phyloP scores from a whole-genome alignment of 2,113 vertebrate genomes.

The Pterocles gutturalis region DNA sequence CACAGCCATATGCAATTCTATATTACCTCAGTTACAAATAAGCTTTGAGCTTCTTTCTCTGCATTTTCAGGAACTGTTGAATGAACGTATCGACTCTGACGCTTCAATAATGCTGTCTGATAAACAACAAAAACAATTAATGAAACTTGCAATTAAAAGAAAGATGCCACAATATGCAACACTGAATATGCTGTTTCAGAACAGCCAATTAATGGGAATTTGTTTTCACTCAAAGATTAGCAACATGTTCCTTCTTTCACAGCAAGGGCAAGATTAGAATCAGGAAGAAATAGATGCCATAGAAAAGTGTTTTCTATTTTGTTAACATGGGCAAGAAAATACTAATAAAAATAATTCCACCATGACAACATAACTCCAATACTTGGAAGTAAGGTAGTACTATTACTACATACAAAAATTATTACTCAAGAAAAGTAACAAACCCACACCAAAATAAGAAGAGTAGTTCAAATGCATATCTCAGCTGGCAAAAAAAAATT shows the following conservation, averaged over 20 bases:
- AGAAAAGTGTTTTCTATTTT: not conserved
- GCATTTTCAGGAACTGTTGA: constrained; percentile 93
- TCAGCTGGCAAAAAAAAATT: not conserved
- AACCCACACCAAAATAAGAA: not conserved
- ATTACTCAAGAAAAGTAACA: not conserved
- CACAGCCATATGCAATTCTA: not conserved
- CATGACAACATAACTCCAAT: not conserved
- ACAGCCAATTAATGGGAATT: not conserved
- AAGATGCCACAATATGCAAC: not conserved
- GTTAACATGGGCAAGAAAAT: not conserved
- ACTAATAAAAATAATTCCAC: not conserved
- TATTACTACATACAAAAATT: not conserved
- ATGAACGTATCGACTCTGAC: constrained; percentile 87
- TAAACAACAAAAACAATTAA: constrained; percentile 19
- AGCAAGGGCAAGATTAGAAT: not conserved
- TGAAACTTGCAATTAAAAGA: not conserved
- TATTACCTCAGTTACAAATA: constrained; percentile 96
- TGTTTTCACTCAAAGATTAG: not conserved
- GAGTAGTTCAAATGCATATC: not conserved
- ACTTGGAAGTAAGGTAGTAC: not conserved
- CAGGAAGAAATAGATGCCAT: not conserved
- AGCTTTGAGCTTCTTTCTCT: constrained; percentile 89
- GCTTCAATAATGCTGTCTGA: constrained; percentile 88
- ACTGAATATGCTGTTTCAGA: not conserved
- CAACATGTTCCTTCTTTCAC: not conserved